Conservation (phyloP, 2,113 vertebrate genomes). For the Tylochromis polylepis region DNA sequence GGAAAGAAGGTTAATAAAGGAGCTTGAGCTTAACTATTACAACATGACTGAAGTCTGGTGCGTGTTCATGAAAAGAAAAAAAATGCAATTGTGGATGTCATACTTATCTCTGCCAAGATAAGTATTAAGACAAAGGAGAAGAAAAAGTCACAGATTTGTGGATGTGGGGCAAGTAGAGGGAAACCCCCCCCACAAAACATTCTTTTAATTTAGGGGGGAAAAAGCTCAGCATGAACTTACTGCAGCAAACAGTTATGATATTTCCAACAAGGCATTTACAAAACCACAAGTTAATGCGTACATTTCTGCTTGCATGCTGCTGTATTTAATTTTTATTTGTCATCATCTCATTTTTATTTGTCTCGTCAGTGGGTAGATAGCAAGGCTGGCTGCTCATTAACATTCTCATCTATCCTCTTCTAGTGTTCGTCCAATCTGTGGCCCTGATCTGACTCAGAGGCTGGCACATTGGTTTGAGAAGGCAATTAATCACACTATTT, state of each 20-base stretch:
- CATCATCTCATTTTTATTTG: background rate
- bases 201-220: background rate
- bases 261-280: background rate
- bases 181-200: background rate
- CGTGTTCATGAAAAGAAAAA: background rate
- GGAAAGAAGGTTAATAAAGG: background rate
- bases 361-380: background rate
- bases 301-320: background rate
- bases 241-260: background rate
- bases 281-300: background rate
- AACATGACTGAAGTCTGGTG: background rate
- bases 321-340: background rate
- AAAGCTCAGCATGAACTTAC: background rate
- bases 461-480: conserved; percentile 18
- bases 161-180: background rate
- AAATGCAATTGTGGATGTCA: background rate
- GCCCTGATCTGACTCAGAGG: conserved; percentile 32
- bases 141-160: background rate
- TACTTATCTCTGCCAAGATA: background rate
- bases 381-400: conserved; percentile 17
- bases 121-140: background rate
- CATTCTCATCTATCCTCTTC: conserved; percentile 35
- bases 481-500: conserved; percentile 50
- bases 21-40: background rate
- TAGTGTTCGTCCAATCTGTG: conserved; percentile 20